Evolutionary conservation across 2,888 invertebrate species (phyloP), one percentile per base, ranked within the genome.

Genomic region (Orthosia gothica): DNA sequence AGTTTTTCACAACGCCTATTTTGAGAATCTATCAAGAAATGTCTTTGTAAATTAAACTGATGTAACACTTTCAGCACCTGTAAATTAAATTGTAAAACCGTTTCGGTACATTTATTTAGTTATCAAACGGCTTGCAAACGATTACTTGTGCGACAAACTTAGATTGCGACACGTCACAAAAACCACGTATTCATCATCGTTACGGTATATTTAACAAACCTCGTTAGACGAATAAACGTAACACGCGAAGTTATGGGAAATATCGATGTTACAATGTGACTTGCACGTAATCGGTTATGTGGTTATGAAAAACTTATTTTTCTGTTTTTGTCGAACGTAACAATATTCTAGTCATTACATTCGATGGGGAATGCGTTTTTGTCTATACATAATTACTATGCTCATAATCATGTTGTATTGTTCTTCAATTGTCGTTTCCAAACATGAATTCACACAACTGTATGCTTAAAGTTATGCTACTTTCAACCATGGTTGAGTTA

Each of bases 201-300:
- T 71, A 88, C 86, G 84, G 86, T 77, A 86, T 82, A 84, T 84
- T 90, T 84, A 75, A 85, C 82, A 76, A 75, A 70, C 64, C 73
- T 65, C 76, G 83, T 83, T 61, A 76, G 78, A 54, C 59, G 67
- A 70, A 79, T 82, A 84, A 74, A 67, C 70, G 72, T 76, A 70
- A 74, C 71, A 82, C 78, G 84, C 81, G 75, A 80, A 70, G 70
- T 63, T 79, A 86, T 84, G 87, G 82, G 82, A 87, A 86, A 86
- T 74, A 80, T 74, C 76, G 70, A 71, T 75, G 64, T 68, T 70
- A 82, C 62, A 73, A 75, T 69, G 64, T 81, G 67, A 74, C 75
- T 70, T 76, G 78, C 68, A 83, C 76, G 85, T 84, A 81, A 83
- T 74, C 66, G 65, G 72, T 83, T 82, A 86, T 79, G 82, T 78